A percentile compares a stretch with the other conserved stretches of the same genome.
These are phyloP conservation scores for Pharmacophagus antenor DNA, from an alignment of 2,888 invertebrate species.

Conservation along the genomic window DNA sequence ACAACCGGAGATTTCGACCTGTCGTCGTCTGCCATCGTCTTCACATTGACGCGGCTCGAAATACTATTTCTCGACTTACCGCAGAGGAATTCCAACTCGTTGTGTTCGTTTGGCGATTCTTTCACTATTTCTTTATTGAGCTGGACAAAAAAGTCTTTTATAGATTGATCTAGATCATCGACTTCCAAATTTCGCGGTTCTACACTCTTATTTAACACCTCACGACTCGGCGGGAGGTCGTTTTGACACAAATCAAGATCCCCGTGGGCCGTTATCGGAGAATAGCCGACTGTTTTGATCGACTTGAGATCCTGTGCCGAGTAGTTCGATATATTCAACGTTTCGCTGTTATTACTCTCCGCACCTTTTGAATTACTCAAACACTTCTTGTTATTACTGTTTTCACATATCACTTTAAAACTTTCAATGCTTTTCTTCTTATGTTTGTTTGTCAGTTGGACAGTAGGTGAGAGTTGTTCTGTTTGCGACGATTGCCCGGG, in stretches of 20 bases:
- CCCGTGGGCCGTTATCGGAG: conserved; percentile 58
- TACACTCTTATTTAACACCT: conserved; percentile 41
- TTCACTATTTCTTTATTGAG: conserved; percentile 43
- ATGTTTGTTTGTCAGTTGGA: background rate
- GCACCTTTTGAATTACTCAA: background rate
- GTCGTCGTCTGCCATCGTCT: background rate
- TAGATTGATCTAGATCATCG: conserved; percentile 45
- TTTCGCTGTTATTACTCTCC: background rate
- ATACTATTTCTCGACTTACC: background rate
- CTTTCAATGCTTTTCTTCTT: background rate
- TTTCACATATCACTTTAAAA: background rate
- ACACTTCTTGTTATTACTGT: background rate
- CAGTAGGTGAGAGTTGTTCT: background rate
- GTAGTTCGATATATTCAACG: conserved; percentile 23
- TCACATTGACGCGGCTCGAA: background rate
- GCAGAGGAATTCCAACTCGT: background rate
- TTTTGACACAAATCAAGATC: conserved; percentile 38
- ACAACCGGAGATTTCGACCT: conserved; percentile 29
- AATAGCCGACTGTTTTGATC: conserved; percentile 50
- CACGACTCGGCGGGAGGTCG: conserved; percentile 52
- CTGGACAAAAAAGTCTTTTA: conserved; percentile 49
- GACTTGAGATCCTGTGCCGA: conserved; percentile 38
- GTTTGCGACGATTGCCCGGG: background rate
- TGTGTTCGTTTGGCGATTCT: background rate
- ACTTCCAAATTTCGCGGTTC: conserved; percentile 50